These are phyloP conservation scores for Nycteola revayana DNA, from an alignment of 2,888 invertebrate species.

Conservation along the genomic window DNA sequence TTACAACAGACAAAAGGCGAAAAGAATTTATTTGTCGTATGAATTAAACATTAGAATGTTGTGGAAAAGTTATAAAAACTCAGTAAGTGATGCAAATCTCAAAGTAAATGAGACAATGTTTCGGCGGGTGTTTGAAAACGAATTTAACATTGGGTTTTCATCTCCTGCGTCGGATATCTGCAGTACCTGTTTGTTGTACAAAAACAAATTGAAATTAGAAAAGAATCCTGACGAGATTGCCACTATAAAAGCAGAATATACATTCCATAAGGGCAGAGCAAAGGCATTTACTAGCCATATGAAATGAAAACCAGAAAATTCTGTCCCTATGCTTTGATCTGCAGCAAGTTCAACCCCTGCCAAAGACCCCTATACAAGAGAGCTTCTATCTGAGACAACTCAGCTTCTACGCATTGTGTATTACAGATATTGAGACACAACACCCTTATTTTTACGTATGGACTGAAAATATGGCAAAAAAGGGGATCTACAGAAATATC, in stretches of 20 bases:
- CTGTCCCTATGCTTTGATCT: slow-evolving; percentile 7
- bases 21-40: slow-evolving; percentile 5
- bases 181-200: slow-evolving; percentile 9
- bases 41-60: slow-evolving; percentile 4
- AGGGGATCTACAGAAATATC: slow-evolving; percentile 9
- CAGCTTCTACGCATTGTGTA: slow-evolving; percentile 2
- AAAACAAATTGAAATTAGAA: slow-evolving; percentile 13
- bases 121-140: slow-evolving; percentile 12
- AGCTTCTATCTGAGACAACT: slow-evolving; percentile 13
- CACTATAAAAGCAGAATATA: slow-evolving; percentile 7
- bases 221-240: slow-evolving; percentile 9
- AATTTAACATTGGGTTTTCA: slow-evolving; percentile 18
- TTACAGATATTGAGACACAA: slow-evolving; percentile 1
- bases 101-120: slow-evolving; percentile 13
- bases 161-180: slow-evolving; percentile 12
- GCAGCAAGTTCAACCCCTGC: slow-evolving; percentile 21
- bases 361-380: slow-evolving; percentile 22
- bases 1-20: slow-evolving; percentile 12
- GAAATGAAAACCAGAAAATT: slow-evolving; percentile 13
- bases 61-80: slow-evolving; percentile 9
- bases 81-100: slow-evolving; percentile 9
- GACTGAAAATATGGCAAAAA: slow-evolving; percentile 13
- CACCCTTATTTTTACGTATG: slow-evolving; percentile 8
- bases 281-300: slow-evolving; percentile 10
- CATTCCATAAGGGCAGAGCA: slow-evolving; percentile 10